phyloP scores from a whole-genome alignment of 2,113 vertebrate species.

The Notothenia coriiceps region DNA sequence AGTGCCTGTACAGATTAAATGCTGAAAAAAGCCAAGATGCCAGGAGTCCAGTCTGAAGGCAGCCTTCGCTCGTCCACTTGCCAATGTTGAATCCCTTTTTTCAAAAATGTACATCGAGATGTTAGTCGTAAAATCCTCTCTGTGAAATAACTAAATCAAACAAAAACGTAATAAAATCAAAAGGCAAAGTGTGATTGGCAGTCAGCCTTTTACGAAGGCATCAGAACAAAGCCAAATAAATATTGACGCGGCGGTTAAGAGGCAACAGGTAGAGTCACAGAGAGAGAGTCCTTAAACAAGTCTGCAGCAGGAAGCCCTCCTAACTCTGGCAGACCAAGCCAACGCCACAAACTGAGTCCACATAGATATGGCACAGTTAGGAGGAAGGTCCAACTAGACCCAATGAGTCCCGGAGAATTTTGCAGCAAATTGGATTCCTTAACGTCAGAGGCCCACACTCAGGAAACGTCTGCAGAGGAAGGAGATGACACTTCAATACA shows the following conservation, averaged over 20 bases:
- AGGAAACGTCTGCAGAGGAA: constrained; percentile 90
- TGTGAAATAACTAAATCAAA: constrained; percentile 87
- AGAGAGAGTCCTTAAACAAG: constrained; percentile 85
- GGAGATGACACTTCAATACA: neutral
- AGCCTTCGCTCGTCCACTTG: constrained; percentile 32
- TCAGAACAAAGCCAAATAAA: constrained; percentile 94
- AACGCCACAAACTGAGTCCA: constrained; percentile 91
- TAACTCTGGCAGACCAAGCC: constrained; percentile 90
- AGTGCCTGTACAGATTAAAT: constrained; percentile 77
- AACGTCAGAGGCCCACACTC: constrained; percentile 87
- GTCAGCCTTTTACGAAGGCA: constrained; percentile 86
- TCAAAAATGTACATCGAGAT: constrained; percentile 65
- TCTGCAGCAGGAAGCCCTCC: constrained; percentile 91
- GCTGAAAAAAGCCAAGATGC: constrained; percentile 81
- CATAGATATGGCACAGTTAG: constrained; percentile 92
- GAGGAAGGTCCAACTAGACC: constrained; percentile 86
- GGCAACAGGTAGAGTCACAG: constrained; percentile 91
- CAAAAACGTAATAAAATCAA: constrained; percentile 50
- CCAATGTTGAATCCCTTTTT: constrained; percentile 62
- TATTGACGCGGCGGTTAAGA: constrained; percentile 88
- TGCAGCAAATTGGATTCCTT: constrained; percentile 84
- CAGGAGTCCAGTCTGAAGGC: constrained; percentile 59
- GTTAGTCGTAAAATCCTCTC: constrained; percentile 76
- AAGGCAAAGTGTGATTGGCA: constrained; percentile 84
- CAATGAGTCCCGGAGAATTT: constrained; percentile 72